Evolutionary conservation across 2,113 vertebrate genomes (phyloP).

Genomic region (Bufo gargarizans): DNA sequence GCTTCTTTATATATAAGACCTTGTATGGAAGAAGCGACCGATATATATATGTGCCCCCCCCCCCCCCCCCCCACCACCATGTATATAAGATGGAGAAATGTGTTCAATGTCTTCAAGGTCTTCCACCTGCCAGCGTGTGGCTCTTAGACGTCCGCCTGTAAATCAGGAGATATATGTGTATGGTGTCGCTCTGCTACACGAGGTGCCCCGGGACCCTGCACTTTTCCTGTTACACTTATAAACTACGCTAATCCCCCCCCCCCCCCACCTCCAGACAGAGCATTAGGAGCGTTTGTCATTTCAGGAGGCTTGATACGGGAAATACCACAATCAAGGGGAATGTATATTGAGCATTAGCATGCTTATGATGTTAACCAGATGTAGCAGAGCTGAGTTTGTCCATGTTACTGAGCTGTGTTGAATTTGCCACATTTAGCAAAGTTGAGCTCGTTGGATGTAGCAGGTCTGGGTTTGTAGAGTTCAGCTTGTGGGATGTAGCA

Average conservation of each 20-base stretch:
- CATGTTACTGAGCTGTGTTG: background rate
- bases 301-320: background rate
- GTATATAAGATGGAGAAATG: constrained; percentile 44
- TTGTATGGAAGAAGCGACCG: constrained; percentile 43
- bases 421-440: background rate
- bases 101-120: constrained; percentile 52
- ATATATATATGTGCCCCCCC: background rate
- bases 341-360: background rate
- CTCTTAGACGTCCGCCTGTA: constrained; percentile 30
- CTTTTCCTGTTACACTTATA: constrained; percentile 42
- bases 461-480: background rate
- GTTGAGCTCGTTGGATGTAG: background rate
- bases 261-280: background rate
- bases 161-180: constrained; percentile 37
- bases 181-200: constrained; percentile 26
- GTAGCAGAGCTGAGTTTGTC: background rate
- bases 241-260: constrained; percentile 36
- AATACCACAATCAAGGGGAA: background rate
- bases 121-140: constrained; percentile 47
- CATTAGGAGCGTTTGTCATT: constrained; percentile 7
- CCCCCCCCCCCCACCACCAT: background rate
- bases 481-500: background rate
- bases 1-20: constrained; percentile 30
- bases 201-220: background rate
- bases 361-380: background rate